These are phyloP conservation scores for Montipora capricornis DNA, from an alignment of 64 coral and sea anemone species.

Conservation along the genomic window DNA sequence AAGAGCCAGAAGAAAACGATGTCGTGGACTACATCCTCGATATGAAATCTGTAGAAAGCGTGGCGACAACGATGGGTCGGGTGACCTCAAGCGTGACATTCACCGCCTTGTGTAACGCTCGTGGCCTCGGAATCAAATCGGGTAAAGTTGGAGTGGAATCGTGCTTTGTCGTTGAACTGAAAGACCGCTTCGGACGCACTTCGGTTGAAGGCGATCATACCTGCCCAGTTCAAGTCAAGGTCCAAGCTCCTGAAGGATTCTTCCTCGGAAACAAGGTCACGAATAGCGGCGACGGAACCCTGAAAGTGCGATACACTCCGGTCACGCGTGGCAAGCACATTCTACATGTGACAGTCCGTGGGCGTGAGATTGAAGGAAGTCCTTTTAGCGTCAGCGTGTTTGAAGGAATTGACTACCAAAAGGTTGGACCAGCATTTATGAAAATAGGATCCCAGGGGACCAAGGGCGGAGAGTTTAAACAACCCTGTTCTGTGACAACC, in stretches of 20 bases:
- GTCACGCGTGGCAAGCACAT: slow-evolving; percentile 85
- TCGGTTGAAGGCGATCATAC: slow-evolving; percentile 80
- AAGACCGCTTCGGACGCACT: slow-evolving; percentile 86
- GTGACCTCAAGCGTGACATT: slow-evolving; percentile 81
- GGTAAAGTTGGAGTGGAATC: slow-evolving; percentile 95
- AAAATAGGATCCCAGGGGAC: slow-evolving; percentile 89
- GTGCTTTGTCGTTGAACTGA: slow-evolving; percentile 62
- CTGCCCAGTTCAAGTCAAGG: slow-evolving; percentile 77
- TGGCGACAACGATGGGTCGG: slow-evolving; percentile 78
- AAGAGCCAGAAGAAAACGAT: slow-evolving; percentile 87
- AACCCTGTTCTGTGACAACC: slow-evolving; percentile 87
- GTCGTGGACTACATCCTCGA: slow-evolving; percentile 88
- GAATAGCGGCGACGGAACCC: slow-evolving; percentile 80
- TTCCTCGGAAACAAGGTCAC: slow-evolving; percentile 91
- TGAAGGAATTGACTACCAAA: slow-evolving; percentile 90
- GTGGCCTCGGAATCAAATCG: slow-evolving; percentile 80
- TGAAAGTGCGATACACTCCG: slow-evolving; percentile 93
- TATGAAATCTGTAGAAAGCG: slow-evolving; percentile 64
- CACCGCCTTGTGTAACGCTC: slow-evolving; percentile 59
- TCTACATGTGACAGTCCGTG: slow-evolving; percentile 61
- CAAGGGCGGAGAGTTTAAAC: slow-evolving; percentile 91
- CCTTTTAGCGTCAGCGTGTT: slow-evolving; percentile 87
- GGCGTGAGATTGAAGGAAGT: slow-evolving; percentile 73
- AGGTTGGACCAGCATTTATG: slow-evolving; percentile 77
- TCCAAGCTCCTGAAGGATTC: slow-evolving; percentile 92